Conservation (phyloP, 2,113 vertebrate species). For the Pseudopipra pipra region DNA sequence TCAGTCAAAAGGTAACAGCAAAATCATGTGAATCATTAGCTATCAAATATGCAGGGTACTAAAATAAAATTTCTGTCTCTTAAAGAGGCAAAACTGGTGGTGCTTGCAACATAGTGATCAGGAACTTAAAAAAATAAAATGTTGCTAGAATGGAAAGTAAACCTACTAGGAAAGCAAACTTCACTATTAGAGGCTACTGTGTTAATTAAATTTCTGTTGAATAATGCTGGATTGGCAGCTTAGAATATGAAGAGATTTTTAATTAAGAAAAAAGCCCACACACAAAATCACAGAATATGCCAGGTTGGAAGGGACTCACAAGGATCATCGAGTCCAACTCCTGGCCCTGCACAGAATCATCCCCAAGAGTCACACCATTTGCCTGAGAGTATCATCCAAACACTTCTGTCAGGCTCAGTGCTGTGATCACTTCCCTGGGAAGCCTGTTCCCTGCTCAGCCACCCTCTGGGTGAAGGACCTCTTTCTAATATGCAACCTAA, state of each 20-base stretch:
- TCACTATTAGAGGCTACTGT: background rate
- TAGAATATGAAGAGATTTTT: background rate
- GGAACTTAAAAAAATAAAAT: background rate
- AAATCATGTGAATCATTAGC: background rate
- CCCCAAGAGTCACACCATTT: background rate
- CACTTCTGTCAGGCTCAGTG: background rate
- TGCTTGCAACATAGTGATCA: background rate
- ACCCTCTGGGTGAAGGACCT: background rate
- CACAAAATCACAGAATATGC: background rate
- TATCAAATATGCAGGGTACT: background rate
- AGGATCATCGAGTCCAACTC: background rate
- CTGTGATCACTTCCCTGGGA: background rate
- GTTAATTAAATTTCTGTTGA: background rate
- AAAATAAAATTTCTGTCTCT: background rate
- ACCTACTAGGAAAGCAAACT: background rate
- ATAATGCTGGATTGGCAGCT: background rate
- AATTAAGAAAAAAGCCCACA: background rate
- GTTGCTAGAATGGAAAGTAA: background rate
- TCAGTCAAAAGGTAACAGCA: background rate
- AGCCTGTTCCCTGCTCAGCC: background rate
- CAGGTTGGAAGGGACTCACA: background rate
- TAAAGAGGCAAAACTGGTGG: background rate
- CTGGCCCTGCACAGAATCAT: background rate
- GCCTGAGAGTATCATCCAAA: background rate
- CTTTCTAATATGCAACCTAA: background rate